These are phyloP conservation scores for Notarius quadriscutis DNA, from an alignment of 2,113 vertebrate genomes.

Conservation along the genomic window DNA sequence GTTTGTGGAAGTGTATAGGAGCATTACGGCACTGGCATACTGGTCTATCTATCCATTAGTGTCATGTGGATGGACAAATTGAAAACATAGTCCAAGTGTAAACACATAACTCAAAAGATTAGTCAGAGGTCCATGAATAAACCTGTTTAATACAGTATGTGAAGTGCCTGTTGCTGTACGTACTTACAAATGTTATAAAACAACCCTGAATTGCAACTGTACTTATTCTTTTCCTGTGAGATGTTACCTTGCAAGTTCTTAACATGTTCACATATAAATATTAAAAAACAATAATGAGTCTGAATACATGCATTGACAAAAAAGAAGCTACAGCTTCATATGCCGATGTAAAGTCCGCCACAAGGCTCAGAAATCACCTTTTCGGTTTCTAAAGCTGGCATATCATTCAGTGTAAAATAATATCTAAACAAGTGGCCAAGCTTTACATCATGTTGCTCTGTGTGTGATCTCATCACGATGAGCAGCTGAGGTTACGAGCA, in stretches of 20 bases:
- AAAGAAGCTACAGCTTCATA: not conserved
- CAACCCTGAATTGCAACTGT: not conserved
- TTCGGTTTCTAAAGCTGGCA: not conserved
- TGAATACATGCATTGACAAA: not conserved
- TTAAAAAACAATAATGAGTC: not conserved
- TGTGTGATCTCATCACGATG: constrained; percentile 12
- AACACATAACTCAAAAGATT: not conserved
- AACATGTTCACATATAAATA: not conserved
- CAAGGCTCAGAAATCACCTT: not conserved
- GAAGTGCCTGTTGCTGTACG: not conserved
- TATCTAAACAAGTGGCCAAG: not conserved
- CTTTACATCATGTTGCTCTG: not conserved
- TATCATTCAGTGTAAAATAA: not conserved
- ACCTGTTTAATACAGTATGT: not conserved
- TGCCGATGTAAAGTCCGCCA: not conserved
- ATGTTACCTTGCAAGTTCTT: not conserved
- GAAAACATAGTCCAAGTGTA: not conserved
- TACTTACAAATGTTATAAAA: not conserved
- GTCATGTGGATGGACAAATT: not conserved
- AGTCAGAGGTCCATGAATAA: not conserved
- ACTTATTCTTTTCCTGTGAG: not conserved
- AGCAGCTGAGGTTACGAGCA: constrained; percentile 3
- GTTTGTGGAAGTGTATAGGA: not conserved
- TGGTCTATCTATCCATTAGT: not conserved
- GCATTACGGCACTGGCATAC: not conserved